Conservation (phyloP, 2,797 vertebrate genomes). For the Lacerta bilineata region DNA sequence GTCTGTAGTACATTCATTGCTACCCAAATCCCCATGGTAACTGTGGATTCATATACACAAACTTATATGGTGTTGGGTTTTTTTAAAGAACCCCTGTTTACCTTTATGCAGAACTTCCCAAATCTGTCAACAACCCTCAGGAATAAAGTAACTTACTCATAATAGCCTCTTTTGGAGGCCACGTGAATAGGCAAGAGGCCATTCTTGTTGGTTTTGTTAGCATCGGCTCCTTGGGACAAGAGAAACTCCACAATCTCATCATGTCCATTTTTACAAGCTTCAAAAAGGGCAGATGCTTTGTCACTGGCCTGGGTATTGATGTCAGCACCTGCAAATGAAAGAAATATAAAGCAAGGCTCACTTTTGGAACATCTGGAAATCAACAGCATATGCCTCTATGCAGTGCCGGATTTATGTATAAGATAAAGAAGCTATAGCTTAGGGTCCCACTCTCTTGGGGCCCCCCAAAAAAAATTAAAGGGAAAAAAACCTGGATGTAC, state of each 20-base stretch:
- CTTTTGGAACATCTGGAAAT: not conserved
- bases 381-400: accelerated
- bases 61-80: not conserved
- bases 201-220: slow-evolving; percentile 89
- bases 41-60: not conserved
- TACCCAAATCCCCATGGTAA: not conserved
- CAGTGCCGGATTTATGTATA: no score
- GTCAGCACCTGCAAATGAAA: slow-evolving; percentile 85
- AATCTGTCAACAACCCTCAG: not conserved
- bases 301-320: slow-evolving; percentile 92
- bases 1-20: not conserved
- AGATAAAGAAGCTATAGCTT: no score
- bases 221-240: slow-evolving; percentile 90
- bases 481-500: no score
- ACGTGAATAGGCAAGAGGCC: slow-evolving; percentile 92
- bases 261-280: slow-evolving; percentile 91
- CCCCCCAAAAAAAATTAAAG: no score
- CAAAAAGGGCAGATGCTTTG: slow-evolving; percentile 88
- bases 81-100: not conserved
- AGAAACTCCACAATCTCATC: slow-evolving; percentile 83
- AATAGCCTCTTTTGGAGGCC: slow-evolving; percentile 88
- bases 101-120: not conserved
- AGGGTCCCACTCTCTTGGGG: no score
- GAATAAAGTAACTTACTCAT: slow-evolving; percentile 82
- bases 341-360: slow-evolving; percentile 24